These are phyloP conservation scores for Myotis brandtii DNA, from an alignment of 2,113 vertebrate species.

Conservation along the genomic window DNA sequence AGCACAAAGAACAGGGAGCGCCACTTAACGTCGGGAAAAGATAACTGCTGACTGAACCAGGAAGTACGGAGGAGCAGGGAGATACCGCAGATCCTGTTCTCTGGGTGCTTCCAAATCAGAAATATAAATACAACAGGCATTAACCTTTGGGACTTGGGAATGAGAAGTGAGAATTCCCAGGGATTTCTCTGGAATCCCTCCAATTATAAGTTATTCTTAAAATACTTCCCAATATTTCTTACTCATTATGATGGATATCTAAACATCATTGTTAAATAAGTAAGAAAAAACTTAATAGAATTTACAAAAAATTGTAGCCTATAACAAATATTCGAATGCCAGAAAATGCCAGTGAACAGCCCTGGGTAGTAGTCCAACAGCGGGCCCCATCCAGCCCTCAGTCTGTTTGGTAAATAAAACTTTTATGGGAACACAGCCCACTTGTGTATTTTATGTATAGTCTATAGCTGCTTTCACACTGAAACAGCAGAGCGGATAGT, in stretches of 20 bases:
- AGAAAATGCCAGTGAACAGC: conserved; percentile 18
- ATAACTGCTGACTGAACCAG: neutral
- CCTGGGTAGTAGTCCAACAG: neutral
- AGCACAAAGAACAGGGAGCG: neutral
- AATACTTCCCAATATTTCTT: conserved; percentile 41
- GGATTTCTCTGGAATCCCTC: neutral
- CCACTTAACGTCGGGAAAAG: neutral
- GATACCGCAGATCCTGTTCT: neutral
- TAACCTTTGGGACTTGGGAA: neutral
- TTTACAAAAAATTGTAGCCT: conserved; percentile 37
- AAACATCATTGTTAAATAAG: neutral
- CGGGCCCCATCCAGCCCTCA: conserved; percentile 24
- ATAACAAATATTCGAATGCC: conserved; percentile 29
- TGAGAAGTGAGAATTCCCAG: conserved; percentile 33
- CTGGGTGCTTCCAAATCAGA: neutral
- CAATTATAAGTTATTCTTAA: conserved; percentile 25
- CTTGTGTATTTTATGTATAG: conserved; percentile 51
- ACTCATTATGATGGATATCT: neutral
- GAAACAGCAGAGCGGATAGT: conserved; percentile 42
- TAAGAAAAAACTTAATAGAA: neutral
- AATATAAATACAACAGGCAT: neutral
- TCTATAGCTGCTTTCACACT: conserved; percentile 47
- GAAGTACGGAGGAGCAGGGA: neutral
- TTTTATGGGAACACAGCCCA: conserved; percentile 58
- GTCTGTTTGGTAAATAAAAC: conserved; percentile 64